Evolutionary conservation across 2,888 invertebrate genomes (phyloP).

Genomic region (Stegophylla sp.): DNA sequence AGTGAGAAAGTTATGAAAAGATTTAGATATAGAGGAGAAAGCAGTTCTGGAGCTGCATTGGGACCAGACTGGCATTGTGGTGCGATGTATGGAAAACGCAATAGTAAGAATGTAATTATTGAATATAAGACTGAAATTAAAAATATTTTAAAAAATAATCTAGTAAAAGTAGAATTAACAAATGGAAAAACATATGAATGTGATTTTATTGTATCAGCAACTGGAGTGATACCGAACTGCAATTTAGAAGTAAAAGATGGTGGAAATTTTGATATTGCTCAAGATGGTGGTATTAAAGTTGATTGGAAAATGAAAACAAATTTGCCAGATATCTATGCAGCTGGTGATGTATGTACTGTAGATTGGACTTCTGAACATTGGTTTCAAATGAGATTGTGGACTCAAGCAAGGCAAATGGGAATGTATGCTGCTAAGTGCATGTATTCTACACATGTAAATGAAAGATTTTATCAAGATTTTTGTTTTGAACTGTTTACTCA

Average conservation of each 20-base stretch:
- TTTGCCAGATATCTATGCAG: constrained; percentile 82
- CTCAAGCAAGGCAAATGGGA: constrained; percentile 98
- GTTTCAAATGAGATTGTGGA: constrained; percentile 97
- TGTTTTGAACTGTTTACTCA: constrained; percentile 98
- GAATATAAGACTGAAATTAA: constrained; percentile 67
- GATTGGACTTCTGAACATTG: constrained; percentile 83
- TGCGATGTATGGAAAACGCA: constrained; percentile 68
- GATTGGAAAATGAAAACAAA: constrained; percentile 86
- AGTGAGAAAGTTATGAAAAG: constrained; percentile 58
- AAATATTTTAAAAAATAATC: constrained; percentile 66
- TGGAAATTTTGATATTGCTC: constrained; percentile 66
- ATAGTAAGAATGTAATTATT: constrained; percentile 66
- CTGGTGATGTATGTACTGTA: constrained; percentile 92
- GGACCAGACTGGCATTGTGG: constrained; percentile 95
- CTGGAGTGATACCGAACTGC: constrained; percentile 81
- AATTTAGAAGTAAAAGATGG: constrained; percentile 66
- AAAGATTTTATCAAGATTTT: constrained; percentile 83
- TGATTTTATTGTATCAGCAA: constrained; percentile 94
- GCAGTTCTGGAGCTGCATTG: constrained; percentile 82
- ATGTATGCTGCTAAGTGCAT: constrained; percentile 91
- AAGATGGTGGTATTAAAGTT: constrained; percentile 85
- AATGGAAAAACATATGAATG: constrained; percentile 77
- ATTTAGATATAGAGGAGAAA: constrained; percentile 63
- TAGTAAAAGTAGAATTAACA: constrained; percentile 70
- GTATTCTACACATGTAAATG: constrained; percentile 71